Evolutionary conservation across 2,888 invertebrate genomes (phyloP), one percentile per base, ranked within the genome.

Genomic region (Drosophila neutralis): DNA sequence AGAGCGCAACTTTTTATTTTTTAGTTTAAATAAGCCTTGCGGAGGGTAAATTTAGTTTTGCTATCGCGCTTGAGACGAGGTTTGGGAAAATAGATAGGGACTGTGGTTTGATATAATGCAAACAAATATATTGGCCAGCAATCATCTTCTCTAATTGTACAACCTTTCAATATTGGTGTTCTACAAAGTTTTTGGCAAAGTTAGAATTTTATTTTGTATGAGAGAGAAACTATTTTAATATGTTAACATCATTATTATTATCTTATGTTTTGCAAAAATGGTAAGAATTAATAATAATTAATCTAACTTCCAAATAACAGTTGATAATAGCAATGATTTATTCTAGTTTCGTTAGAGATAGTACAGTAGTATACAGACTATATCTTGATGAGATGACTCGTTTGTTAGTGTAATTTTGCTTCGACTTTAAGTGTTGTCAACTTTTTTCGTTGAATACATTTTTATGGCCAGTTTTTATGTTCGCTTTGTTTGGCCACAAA

Each of bases 401-500:
- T 7, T 29, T 29, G 11, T 54, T 24, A 71, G 73, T 7, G 76
- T 27, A 64, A 35, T 13, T 49, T 11, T 10, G 29, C 10, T n/a
- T 63, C 65, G 54, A 27, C 45, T 54, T 66, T n/a, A 6, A 29
- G 0, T 4, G 10, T 2, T 1, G 8, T 27, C n/a, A 8, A n/a
- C 13, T 38, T 67, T 45, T 78, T 51, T 48, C 45, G 31, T 54
- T 57, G 33, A 4, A 49, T 52, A 42, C 45, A 52, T 51, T 79
- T 77, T 78, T 63, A 70, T 61, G 49, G 31, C 35, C 57, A 27
- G 57, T 69, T 72, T 81, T 73, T 67, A 72, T 69, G 70, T 73
- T 69, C 63, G 48, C 63, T 82, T 73, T 72, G 76, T 75, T 84
- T 81, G 87, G 70, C 83, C 87, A 80, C 87, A 82, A 87, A 87